Base-by-base conservation (phyloP, 2,888 invertebrate species). In the Embidobia sp. region DNA sequence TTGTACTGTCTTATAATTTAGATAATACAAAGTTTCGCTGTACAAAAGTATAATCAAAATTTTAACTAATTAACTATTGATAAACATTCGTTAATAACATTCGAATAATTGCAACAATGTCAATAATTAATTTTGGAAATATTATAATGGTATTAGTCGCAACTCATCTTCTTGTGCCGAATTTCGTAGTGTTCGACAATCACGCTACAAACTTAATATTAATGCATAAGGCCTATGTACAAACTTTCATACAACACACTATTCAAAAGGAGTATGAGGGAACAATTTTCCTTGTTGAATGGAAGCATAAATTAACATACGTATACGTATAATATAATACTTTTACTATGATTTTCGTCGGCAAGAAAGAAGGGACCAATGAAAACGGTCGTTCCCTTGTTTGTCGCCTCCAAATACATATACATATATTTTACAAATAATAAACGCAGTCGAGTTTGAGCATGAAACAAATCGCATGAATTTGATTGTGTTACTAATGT, bases 201-300 rank as follows among this genome's bases (percentile, higher is more conserved):
- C 42, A 51, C 57, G 40, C 67, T 67, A 67, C 59, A 35, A 74
- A 63, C 67, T 67, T 75, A 69, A 67, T 42, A 40, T 37, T n/a
- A 59, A 49, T 70, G 64, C 55, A 53, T 53, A 77, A 79, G 77
- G 79, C 75, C 82, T 86, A 86, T 86, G 69, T 86, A 86, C 86
- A 86, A 81, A 79, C 80, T 85, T 85, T 83, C 82, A 85, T 85
- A 85, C 84, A 85, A 80, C 70, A 74, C 73, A 78, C 69, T 70
- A 57, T 79, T 76, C 64, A 19, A 70, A 64, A 35, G 18, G 10
- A 40, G 48, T 42, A 69, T 49, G 59, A 66, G 53, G 55, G 15
- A 76, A 69, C 67, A 49, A 75, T 63, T 51, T 69, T 63, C 57
- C 53, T 61, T 74, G 66, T 55, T 29, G 18, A 67, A 40, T 40